Evolutionary conservation across 2,888 invertebrate species (phyloP).

Genomic region (Cosmia pyralina): DNA sequence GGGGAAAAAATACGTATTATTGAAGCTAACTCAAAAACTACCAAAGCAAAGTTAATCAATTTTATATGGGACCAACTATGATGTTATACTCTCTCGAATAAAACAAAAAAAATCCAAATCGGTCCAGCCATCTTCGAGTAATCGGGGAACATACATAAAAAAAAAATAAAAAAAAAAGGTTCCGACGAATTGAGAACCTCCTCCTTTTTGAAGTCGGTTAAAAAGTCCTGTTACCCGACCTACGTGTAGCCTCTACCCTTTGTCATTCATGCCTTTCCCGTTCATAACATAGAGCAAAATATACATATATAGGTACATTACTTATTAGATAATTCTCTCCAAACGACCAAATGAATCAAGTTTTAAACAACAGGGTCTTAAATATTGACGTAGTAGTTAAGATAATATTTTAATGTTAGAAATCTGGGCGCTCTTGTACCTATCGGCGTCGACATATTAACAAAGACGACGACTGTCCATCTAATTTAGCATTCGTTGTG

Average conservation of each 20-base stretch:
- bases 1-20: too few species aligned
- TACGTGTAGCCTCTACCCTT: not conserved
- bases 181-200: too few species aligned
- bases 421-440: constrained; percentile 29
- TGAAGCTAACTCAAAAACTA: too few species aligned
- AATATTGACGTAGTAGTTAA: constrained; percentile 40
- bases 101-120: too few species aligned
- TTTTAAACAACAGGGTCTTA: constrained; percentile 17
- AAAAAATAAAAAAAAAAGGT: too few species aligned
- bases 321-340: not conserved
- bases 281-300: not conserved
- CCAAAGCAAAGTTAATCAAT: too few species aligned
- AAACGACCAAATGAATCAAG: constrained; percentile 30
- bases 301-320: not conserved
- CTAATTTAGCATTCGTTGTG: constrained; percentile 59
- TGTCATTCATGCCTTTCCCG: constrained; percentile 2
- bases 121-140: too few species aligned
- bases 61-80: too few species aligned
- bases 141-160: too few species aligned
- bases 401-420: constrained; percentile 35
- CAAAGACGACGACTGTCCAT: constrained; percentile 60
- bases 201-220: too few species aligned
- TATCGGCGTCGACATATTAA: constrained; percentile 48
- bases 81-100: too few species aligned
- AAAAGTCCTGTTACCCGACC: not conserved